phyloP scores from a whole-genome alignment of 2,797 vertebrate genomes.

The Vultur gryphus region DNA sequence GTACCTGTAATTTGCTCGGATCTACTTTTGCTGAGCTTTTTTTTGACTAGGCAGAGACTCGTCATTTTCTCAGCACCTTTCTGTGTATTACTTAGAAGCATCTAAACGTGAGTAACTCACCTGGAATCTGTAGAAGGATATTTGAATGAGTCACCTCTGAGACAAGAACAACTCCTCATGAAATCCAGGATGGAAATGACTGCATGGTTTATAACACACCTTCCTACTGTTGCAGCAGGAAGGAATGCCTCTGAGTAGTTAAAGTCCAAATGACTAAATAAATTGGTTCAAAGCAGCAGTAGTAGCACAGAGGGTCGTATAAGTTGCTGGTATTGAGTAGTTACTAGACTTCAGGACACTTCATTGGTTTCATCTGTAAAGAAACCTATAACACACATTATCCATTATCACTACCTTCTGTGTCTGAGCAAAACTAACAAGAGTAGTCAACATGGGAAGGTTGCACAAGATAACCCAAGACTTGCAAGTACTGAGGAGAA shows the following conservation, averaged over 20 bases:
- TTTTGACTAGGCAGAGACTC: not conserved
- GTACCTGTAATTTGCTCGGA: not conserved
- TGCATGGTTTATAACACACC: not conserved
- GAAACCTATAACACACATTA: not conserved
- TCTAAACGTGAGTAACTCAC: constrained; percentile 45
- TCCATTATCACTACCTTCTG: not conserved
- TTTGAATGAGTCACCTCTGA: constrained; percentile 28
- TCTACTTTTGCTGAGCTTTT: not conserved
- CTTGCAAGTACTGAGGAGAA: not conserved
- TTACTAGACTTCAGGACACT: not conserved
- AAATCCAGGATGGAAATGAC: constrained; percentile 7
- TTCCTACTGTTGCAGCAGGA: not conserved
- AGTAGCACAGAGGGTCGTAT: not conserved
- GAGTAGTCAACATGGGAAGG: not conserved
- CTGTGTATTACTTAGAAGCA: constrained; percentile 30
- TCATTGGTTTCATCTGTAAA: not conserved
- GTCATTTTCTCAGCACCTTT: constrained; percentile 8
- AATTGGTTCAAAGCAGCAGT: not conserved
- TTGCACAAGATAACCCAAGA: not conserved
- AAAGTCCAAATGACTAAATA: not conserved
- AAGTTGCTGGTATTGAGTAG: not conserved
- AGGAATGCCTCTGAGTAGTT: not conserved
- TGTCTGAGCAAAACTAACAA: not conserved
- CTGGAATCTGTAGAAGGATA: constrained; percentile 27
- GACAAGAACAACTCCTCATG: constrained; percentile 12